A percentile compares a stretch with the other conserved stretches of the same genome.
Evolutionary conservation across 1,140 invertebrate species (phyloP).

Genomic region (Portunus trituberculatus): DNA sequence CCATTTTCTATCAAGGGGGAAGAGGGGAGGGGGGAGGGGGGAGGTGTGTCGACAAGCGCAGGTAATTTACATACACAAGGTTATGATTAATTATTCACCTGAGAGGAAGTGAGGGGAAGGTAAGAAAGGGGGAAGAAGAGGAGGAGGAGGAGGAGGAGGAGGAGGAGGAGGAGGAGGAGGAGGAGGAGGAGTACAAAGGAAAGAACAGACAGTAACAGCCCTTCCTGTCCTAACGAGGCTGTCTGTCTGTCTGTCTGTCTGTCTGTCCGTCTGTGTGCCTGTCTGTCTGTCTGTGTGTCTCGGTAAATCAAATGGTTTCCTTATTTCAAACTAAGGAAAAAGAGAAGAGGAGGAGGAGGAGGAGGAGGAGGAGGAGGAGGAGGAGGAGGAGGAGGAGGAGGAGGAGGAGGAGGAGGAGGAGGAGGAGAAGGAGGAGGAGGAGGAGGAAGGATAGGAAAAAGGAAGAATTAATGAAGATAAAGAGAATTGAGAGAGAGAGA

Average conservation of each 20-base stretch:
- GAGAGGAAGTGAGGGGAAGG: conserved; percentile 32
- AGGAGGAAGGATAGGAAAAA: background rate
- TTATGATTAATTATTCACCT: conserved; percentile 70
- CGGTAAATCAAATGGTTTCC: no score
- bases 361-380: background rate
- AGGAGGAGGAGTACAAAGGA: background rate
- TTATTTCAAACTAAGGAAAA: no score
- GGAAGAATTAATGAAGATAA: background rate
- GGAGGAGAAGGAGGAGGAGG: background rate
- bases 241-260: no score
- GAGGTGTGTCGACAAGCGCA: conserved; percentile 27
- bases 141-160: background rate
- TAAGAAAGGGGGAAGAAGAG: background rate
- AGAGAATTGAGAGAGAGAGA: background rate
- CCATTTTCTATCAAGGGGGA: no score
- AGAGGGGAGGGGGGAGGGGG: background rate
- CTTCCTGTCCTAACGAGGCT: background rate
- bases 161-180: background rate
- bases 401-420: background rate
- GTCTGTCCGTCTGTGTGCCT: no score
- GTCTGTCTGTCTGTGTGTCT: no score
- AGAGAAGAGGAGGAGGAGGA: conserved; percentile 26
- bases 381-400: background rate
- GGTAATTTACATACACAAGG: conserved; percentile 71
- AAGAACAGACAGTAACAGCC: no score